These are phyloP conservation scores for Perognathus longimembris DNA, from an alignment of 2,113 vertebrate genomes.

Conservation along the genomic window DNA sequence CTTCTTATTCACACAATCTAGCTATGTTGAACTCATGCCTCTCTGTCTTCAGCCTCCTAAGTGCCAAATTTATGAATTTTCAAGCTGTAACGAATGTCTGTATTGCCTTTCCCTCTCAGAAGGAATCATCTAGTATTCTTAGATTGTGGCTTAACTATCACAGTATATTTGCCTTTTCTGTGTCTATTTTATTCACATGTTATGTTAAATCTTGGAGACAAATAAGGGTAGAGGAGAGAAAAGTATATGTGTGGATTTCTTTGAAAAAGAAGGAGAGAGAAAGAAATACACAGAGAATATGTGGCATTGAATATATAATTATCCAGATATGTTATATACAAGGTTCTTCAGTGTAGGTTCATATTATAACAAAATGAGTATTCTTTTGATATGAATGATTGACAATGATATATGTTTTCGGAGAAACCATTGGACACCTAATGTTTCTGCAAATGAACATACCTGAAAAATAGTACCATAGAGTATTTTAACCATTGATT, in stretches of 20 bases:
- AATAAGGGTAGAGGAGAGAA: neutral
- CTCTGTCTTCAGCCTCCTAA: neutral
- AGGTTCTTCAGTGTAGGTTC: neutral
- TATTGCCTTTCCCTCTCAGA: neutral
- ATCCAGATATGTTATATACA: neutral
- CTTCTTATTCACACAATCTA: too few relatives aligned
- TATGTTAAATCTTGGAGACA: neutral
- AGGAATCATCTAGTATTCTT: neutral
- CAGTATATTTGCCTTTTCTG: neutral
- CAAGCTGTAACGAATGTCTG: neutral
- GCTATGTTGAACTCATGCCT: too few relatives aligned
- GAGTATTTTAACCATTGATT: constrained; percentile 4
- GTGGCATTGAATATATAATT: neutral
- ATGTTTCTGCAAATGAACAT: neutral
- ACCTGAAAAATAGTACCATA: neutral
- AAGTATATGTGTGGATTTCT: neutral
- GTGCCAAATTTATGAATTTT: neutral
- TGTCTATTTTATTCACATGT: neutral
- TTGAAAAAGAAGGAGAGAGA: neutral
- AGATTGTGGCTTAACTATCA: neutral
- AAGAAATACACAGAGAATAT: neutral
- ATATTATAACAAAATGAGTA: neutral
- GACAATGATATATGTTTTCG: neutral
- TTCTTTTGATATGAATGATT: neutral
- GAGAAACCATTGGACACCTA: neutral